Percentiles rank a stretch among this genome's conserved stretches.
phyloP scores from a whole-genome alignment of 2,888 invertebrate genomes.

The Teleiodes luculella region DNA sequence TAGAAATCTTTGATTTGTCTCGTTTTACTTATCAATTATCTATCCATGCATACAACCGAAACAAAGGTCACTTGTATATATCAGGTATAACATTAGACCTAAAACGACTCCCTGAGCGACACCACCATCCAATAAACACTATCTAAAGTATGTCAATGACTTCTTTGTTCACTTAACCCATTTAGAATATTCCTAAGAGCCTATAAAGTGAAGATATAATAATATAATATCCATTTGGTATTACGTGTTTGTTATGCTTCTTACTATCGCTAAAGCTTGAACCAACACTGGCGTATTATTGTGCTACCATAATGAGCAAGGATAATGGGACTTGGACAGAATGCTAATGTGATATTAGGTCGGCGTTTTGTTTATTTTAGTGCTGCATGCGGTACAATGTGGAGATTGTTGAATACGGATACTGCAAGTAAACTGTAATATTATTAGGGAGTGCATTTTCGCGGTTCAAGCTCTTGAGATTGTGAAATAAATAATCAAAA shows the following conservation, averaged over 20 bases:
- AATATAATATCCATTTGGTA: background rate
- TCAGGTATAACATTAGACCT: background rate
- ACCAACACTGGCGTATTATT: constrained; percentile 16
- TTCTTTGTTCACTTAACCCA: background rate
- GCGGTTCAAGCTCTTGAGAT: too few species aligned
- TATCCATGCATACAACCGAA: too few species aligned
- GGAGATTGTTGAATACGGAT: background rate
- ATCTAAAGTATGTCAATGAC: background rate
- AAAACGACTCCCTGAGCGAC: too few species aligned
- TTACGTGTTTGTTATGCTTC: background rate
- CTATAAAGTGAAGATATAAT: background rate
- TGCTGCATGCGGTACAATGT: background rate
- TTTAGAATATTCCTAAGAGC: background rate
- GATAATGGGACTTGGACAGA: constrained; percentile 40
- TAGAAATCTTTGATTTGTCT: too few species aligned
- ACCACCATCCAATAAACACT: background rate
- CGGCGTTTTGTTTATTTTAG: constrained; percentile 8
- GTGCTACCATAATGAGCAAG: constrained; percentile 37
- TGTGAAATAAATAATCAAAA: too few species aligned
- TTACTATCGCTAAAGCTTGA: constrained; percentile 1
- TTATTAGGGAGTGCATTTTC: background rate
- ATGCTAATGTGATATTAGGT: constrained; percentile 31
- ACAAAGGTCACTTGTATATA: background rate
- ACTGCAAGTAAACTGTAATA: background rate
- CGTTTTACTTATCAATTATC: too few species aligned